Percentiles rank a stretch among this genome's conserved stretches.
Evolutionary conservation across 2,888 invertebrate species (phyloP).

Genomic region (Neocrepidodera transversa): DNA sequence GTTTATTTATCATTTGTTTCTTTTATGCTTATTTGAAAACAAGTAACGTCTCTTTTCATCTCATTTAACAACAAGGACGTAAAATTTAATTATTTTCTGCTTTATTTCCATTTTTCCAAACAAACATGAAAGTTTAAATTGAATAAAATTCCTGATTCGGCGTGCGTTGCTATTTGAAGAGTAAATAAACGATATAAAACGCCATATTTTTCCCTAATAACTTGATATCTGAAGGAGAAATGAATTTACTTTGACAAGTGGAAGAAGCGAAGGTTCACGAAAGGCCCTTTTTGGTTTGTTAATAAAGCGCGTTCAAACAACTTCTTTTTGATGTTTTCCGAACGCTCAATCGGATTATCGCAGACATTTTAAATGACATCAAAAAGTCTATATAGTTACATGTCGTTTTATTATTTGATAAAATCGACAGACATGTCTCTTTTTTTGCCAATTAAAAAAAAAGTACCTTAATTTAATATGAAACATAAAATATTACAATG

Average conservation of each 20-base stretch:
- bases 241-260: conserved; percentile 5
- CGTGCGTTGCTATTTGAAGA: background rate
- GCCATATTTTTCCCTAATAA: conserved; percentile 6
- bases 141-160: background rate
- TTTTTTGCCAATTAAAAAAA: too few relatives aligned
- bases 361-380: conserved; percentile 28
- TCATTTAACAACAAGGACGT: background rate
- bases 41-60: background rate
- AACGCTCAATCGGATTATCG: conserved; percentile 24
- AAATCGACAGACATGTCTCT: too few relatives aligned
- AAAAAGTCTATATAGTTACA: too few relatives aligned
- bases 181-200: background rate
- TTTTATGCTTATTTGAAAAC: background rate
- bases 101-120: background rate
- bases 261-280: conserved; percentile 8
- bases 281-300: conserved; percentile 17
- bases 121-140: background rate
- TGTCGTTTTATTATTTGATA: too few relatives aligned
- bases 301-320: conserved; percentile 29
- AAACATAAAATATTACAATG: too few relatives aligned
- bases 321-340: conserved; percentile 23
- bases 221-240: conserved; percentile 4
- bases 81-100: background rate
- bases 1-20: too few relatives aligned
- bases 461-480: too few relatives aligned